Percentiles rank a stretch among this genome's conserved stretches.
phyloP scores from a whole-genome alignment of 2,113 vertebrate genomes.

The Sardina pilchardus region DNA sequence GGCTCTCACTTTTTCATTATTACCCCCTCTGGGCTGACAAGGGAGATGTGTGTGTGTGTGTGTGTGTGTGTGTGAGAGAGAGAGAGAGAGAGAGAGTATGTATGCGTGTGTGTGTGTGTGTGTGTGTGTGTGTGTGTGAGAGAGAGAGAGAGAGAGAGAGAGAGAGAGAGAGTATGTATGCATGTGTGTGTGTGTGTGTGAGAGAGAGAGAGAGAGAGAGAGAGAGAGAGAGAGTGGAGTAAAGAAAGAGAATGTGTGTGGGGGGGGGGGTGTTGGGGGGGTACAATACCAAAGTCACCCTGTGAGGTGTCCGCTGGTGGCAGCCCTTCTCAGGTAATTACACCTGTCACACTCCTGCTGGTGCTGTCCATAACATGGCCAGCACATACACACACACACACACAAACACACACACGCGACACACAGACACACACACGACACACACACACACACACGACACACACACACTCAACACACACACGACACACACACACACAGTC shows the following conservation, averaged over 20 bases:
- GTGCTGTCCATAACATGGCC: background rate
- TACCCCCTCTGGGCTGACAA: background rate
- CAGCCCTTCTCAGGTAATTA: slow-evolving; percentile 27
- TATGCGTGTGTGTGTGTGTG: background rate
- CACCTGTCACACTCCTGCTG: background rate
- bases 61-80: background rate
- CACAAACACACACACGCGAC: too few species aligned
- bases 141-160: too few species aligned
- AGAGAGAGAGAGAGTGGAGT: background rate
- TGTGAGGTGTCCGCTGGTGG: background rate
- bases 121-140: background rate
- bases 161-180: background rate
- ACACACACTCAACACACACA: too few species aligned
- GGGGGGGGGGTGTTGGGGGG: background rate
- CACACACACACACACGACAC: too few species aligned
- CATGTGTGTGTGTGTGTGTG: background rate
- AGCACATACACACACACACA: background rate
- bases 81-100: background rate
- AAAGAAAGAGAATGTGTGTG: background rate
- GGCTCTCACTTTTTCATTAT: slow-evolving; percentile 27
- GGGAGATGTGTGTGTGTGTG: background rate
- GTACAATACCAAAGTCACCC: slow-evolving; percentile 32
- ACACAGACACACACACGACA: too few species aligned
- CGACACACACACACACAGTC: too few species aligned
- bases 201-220: background rate